Evolutionary conservation across 2,888 invertebrate genomes (phyloP), one percentile per base, ranked within the genome.

Genomic region (Chymomyza fuscimana): DNA sequence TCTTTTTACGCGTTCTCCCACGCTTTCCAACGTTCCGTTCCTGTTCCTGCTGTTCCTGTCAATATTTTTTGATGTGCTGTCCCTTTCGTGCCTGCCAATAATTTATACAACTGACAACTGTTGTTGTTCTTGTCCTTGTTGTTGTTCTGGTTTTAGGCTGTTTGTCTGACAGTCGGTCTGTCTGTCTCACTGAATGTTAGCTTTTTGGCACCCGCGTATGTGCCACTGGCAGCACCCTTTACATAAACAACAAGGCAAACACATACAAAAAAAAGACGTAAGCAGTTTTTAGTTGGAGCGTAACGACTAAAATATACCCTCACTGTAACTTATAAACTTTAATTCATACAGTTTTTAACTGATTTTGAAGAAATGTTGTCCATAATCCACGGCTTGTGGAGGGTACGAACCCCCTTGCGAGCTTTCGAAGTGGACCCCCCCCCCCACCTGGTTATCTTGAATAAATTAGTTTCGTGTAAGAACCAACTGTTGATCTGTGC

Each of bases 41-140:
- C 16, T 19, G 6, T 66, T 65, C 65, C 59, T 65, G 56, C 32
- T 5, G 32, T 32, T 32, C 67, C 64, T 79, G 78, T 65, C 82
- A 72, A 72, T 70, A 74, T 76, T 79, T 74, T 80, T 83, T 79
- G 74, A 73, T 78, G 67, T 69, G 51, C 54, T 5, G 12, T 15
- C 10, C 56, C 67, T 64, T 46, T 36, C 29, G n/a, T 5, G 59
- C 16, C 19, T 60, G 66, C 65, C 67, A 52, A 78, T 77, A 73
- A 78, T 78, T 71, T 69, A 77, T 52, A 68, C 56, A 54, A 19
- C 54, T 54, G 54, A 7, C 54, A 46, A 46, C 40, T 46, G 40
- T 46, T 46, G 12, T 46, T 46, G 15, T 54, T 19, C 7, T 54
- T 54, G 54, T 54, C 4, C 7, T 58, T 58, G 54, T 46, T 58